These are phyloP conservation scores for Tamandua tetradactyla DNA, from an alignment of 2,797 vertebrate genomes.

Conservation along the genomic window DNA sequence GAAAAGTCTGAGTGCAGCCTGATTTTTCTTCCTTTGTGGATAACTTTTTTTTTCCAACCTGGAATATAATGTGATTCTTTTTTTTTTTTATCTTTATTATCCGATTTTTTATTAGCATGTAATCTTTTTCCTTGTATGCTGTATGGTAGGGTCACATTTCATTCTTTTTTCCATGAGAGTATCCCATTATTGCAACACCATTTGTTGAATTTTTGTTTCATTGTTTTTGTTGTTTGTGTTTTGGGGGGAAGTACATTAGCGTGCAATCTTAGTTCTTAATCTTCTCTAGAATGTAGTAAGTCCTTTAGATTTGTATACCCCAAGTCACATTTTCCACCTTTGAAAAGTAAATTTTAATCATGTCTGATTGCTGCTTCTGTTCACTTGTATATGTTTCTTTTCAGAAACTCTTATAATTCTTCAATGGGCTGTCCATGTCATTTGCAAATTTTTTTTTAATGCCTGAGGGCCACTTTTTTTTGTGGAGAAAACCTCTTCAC, in stretches of 20 bases:
- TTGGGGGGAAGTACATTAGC: too few relatives aligned
- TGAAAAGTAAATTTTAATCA: constrained; percentile 41
- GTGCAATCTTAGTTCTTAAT: constrained; percentile 19
- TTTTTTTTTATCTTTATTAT: not conserved
- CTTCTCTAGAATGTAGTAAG: constrained; percentile 34
- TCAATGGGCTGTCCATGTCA: constrained; percentile 42
- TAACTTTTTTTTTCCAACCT: not conserved
- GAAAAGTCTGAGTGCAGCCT: not conserved
- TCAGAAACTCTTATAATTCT: constrained; percentile 51
- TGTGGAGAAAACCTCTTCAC: constrained; percentile 1
- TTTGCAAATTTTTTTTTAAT: constrained; percentile 7
- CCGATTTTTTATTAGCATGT: not conserved
- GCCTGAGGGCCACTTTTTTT: constrained; percentile 30
- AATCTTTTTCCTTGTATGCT: too few relatives aligned
- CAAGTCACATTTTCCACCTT: not conserved
- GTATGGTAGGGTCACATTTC: too few relatives aligned
- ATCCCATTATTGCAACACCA: too few relatives aligned
- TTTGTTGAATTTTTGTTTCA: too few relatives aligned
- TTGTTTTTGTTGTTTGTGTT: too few relatives aligned
- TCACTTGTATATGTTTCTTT: constrained; percentile 34
- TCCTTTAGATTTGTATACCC: constrained; percentile 19
- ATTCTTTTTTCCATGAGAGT: too few relatives aligned
- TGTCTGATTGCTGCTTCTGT: constrained; percentile 27
- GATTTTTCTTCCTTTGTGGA: not conserved
- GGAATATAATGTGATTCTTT: not conserved